Conservation (phyloP, 2,888 invertebrate genomes). For the Tinea pellionella region DNA sequence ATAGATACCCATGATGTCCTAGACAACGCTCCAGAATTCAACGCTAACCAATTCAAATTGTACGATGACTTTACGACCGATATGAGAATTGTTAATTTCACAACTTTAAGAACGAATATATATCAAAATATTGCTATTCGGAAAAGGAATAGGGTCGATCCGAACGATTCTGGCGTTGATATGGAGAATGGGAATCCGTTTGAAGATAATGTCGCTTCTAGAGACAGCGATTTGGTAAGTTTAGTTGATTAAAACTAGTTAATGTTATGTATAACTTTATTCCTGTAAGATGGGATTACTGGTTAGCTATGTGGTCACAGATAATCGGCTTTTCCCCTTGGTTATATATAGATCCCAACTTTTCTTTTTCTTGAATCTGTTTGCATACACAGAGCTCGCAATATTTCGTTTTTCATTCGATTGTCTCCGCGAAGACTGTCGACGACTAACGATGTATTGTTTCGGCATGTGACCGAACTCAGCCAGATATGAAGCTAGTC, state of each 20-base stretch:
- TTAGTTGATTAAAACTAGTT: slow-evolving; percentile 12
- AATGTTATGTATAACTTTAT: no score
- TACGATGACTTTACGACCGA: slow-evolving; percentile 62
- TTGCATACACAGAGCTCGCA: no score
- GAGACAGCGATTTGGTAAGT: slow-evolving; percentile 62
- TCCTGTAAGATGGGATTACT: no score
- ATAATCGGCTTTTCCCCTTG: no score
- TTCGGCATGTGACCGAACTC: no score
- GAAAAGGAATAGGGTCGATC: slow-evolving; percentile 22
- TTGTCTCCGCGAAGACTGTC: no score
- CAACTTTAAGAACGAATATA: slow-evolving; percentile 37
- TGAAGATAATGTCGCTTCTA: slow-evolving; percentile 38
- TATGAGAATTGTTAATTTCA: slow-evolving; percentile 44
- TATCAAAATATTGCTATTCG: slow-evolving; percentile 24
- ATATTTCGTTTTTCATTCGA: no score
- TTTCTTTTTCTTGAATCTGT: no score
- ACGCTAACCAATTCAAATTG: slow-evolving; percentile 61
- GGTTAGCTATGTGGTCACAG: no score
- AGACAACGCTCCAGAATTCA: slow-evolving; percentile 61
- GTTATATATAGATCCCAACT: no score
- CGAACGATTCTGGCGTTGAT: slow-evolving; percentile 60
- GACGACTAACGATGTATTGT: no score
- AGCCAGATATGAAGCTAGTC: no score
- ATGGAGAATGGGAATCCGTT: slow-evolving; percentile 57
- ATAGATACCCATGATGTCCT: slow-evolving; percentile 20